Base-by-base conservation (phyloP, 2,888 invertebrate genomes). In the Nasonovia ribisnigri region DNA sequence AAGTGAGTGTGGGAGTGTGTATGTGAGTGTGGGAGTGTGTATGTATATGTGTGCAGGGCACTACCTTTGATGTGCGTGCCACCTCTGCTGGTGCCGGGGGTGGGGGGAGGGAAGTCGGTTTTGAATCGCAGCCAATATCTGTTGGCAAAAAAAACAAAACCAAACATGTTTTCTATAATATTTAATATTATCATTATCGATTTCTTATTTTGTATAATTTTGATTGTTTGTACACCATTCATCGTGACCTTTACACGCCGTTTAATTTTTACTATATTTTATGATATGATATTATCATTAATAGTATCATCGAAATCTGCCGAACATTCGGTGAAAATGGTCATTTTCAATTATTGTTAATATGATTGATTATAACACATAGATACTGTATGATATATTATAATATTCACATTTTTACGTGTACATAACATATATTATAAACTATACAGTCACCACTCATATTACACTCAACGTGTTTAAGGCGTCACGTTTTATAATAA, bases 131-230 rank as follows among this genome's bases (percentile, higher is more conserved):
- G 43, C 57, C 57, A 57, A 60, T 89, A 89, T 89, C 89, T 89
- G 89, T 42, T 16, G 89, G 89, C 89, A 60, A 57, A 89, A 57
- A 89, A 89, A 89, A 42, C 89, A 89, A 89, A 89, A 89, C 89
- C 89, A 89, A 57, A 89, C 89, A 43, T 60, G 29, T 89, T 89
- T 89, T 57, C 57, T 54, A 24, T 88, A 57, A 43, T 84, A 84
- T 46, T 43, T 89, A 57, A 60, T 89, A 89, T 89, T 89, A 54
- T 89, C n/a, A 57, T 29, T 89, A 29, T 24, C 43, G 43, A 29
- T 29, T 88, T 88, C n/a, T 54, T 87, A 48, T 87, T 87, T 87
- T 87, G n/a, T 43, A n/a, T n/a, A 43, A 26, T 29, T 46, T 48
- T 48, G 16, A 48, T 87, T 87, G 16, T n/a, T 51, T n/a, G 36